Evolutionary conservation across 2,888 invertebrate species (phyloP).

Genomic region (Protophormia terraenovae): DNA sequence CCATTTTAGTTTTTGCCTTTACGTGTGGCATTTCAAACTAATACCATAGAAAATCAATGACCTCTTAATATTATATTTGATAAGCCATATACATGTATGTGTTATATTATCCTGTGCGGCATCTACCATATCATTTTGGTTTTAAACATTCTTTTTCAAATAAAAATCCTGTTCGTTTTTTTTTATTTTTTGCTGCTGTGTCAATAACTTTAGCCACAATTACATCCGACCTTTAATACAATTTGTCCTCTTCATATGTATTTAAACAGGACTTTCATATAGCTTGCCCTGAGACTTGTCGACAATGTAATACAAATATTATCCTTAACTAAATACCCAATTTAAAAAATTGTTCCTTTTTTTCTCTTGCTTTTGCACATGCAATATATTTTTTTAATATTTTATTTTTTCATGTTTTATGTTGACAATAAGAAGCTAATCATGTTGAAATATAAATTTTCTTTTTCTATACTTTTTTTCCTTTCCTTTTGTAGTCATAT

Average conservation of each 20-base stretch:
- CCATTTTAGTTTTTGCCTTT: too few species aligned
- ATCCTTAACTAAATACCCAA: conserved; percentile 43
- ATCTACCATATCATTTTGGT: background rate
- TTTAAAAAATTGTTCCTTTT: conserved; percentile 37
- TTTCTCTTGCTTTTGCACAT: background rate
- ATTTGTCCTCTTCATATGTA: background rate
- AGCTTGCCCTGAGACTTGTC: background rate
- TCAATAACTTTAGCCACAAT: background rate
- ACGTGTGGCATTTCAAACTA: too few species aligned
- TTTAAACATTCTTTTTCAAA: background rate
- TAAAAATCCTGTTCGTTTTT: background rate
- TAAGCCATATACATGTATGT: too few species aligned
- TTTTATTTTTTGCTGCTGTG: too few species aligned
- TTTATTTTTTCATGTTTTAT: conserved; percentile 5
- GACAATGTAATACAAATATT: conserved; percentile 41
- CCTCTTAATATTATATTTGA: too few species aligned
- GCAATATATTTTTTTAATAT: background rate
- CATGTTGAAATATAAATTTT: conserved; percentile 53
- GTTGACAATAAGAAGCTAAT: conserved; percentile 55
- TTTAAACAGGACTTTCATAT: background rate
- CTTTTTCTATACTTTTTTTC: background rate
- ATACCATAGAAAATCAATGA: too few species aligned
- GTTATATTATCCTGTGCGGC: background rate
- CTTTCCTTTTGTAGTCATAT: background rate
- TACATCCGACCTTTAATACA: background rate